phyloP scores from a whole-genome alignment of 2,113 vertebrate species.

The Fulica atra region DNA sequence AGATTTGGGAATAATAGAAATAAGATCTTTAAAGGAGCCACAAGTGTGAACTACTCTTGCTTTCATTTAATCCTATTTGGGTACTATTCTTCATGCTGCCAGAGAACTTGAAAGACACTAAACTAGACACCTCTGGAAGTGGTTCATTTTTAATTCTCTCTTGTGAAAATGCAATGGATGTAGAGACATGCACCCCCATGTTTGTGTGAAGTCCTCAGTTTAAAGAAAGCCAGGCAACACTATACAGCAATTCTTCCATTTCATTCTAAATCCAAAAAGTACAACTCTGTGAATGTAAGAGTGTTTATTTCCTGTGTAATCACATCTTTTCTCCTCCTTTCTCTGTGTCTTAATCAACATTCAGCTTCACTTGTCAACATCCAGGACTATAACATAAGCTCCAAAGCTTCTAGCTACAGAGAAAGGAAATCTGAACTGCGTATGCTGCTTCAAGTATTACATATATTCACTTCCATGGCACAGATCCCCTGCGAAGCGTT shows the following conservation, averaged over 20 bases:
- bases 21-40: neutral
- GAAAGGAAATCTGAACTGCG: neutral
- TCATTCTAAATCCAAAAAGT: neutral
- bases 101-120: neutral
- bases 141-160: neutral
- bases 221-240: neutral
- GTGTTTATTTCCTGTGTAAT: neutral
- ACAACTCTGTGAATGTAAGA: neutral
- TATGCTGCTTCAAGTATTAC: neutral
- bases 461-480: neutral
- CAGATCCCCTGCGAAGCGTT: neutral
- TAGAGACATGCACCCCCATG: rapidly evolving
- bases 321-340: neutral
- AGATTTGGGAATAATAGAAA: neutral
- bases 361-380: neutral
- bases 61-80: neutral
- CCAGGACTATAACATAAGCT: neutral
- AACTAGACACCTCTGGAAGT: neutral
- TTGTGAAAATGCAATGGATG: neutral
- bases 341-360: neutral
- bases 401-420: neutral
- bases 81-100: neutral
- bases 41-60: neutral
- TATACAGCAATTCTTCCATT: neutral
- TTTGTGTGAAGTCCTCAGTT: neutral